phyloP scores from a whole-genome alignment of 2,113 vertebrate genomes.

The Tor tambroides region DNA sequence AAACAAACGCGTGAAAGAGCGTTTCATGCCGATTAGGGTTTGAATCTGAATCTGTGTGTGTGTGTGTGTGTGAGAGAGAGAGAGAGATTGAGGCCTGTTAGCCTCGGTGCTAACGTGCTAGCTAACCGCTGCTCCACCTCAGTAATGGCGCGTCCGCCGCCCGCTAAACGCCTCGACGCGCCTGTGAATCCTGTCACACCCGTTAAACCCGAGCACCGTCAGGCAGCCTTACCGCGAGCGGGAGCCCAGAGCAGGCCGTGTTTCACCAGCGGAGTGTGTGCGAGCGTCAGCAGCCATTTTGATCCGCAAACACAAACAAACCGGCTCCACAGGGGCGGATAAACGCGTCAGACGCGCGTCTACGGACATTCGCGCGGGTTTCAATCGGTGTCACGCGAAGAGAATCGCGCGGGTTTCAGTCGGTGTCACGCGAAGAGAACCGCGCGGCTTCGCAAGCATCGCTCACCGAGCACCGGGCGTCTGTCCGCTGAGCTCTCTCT shows the following conservation, averaged over 20 bases:
- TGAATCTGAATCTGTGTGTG: too few relatives aligned
- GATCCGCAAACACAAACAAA: background rate
- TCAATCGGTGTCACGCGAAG: background rate
- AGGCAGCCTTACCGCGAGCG: background rate
- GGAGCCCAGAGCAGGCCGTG: background rate
- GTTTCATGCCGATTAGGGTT: background rate
- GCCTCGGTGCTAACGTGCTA: constrained; percentile 36
- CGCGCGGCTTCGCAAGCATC: background rate
- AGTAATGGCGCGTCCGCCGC: constrained; percentile 27
- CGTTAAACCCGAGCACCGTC: background rate
- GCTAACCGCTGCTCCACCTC: constrained; percentile 19
- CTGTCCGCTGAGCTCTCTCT: background rate
- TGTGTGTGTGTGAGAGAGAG: background rate
- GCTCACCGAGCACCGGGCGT: background rate
- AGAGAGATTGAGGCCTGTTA: constrained; percentile 30
- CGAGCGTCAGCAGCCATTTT: constrained; percentile 19
- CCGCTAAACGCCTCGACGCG: background rate
- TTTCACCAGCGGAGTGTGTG: background rate
- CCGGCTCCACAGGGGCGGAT: background rate
- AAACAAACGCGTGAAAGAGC: background rate
- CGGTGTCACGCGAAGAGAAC: background rate
- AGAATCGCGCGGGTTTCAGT: background rate
- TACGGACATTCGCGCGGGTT: background rate
- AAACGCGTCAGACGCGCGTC: background rate
- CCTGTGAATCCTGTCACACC: background rate